These are phyloP conservation scores for Pachliopta kotzebuea DNA, from an alignment of 2,888 invertebrate species.

Conservation along the genomic window DNA sequence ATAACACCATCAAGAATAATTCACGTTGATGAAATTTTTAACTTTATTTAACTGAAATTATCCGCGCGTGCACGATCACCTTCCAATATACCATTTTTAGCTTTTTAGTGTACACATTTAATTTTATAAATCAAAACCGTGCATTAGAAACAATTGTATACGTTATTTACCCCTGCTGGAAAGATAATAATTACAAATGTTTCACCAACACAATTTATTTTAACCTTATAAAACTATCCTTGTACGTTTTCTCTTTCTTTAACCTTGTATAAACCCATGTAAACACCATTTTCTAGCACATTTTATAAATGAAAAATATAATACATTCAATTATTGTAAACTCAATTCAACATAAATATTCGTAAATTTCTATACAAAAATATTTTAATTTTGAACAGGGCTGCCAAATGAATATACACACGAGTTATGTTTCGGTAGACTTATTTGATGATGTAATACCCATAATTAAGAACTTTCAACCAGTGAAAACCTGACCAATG, in stretches of 20 bases:
- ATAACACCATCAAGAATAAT: neutral
- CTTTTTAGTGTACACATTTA: neutral
- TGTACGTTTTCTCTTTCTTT: neutral
- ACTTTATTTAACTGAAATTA: neutral
- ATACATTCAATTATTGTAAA: constrained; percentile 32
- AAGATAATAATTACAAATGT: neutral
- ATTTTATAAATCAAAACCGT: neutral
- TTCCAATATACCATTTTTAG: neutral
- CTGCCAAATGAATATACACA: constrained; percentile 70
- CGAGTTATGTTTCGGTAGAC: neutral
- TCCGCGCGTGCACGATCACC: neutral
- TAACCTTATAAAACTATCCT: constrained; percentile 3
- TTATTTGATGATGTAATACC: neutral
- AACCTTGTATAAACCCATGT: neutral
- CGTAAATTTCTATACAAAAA: constrained; percentile 25
- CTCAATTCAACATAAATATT: constrained; percentile 34
- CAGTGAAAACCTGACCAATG: neutral
- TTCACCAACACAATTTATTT: neutral
- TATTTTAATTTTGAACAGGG: constrained; percentile 52
- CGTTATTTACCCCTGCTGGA: neutral
- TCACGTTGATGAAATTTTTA: neutral
- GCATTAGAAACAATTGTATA: neutral
- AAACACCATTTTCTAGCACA: neutral
- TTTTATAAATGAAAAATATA: neutral
- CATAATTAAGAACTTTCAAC: neutral